A percentile compares a stretch with the other conserved stretches of the same genome.
These are phyloP conservation scores for Gallinago undulata DNA, from an alignment of 2,113 vertebrate species.

Conservation along the genomic window DNA sequence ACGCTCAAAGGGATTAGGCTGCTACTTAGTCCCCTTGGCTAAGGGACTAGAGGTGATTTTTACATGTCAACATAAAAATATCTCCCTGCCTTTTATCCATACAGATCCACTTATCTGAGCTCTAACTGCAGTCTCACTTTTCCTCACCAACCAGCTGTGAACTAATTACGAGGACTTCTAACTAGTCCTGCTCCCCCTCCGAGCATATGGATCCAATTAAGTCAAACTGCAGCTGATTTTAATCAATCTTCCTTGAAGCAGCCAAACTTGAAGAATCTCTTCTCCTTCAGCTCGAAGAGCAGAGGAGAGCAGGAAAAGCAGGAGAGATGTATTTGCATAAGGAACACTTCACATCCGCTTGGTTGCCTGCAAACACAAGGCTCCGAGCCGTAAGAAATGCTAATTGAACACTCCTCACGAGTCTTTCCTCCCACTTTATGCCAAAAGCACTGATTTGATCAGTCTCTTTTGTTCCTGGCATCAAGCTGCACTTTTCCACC, in stretches of 20 bases:
- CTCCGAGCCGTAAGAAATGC: slow-evolving; percentile 61
- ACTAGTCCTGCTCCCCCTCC: slow-evolving; percentile 70
- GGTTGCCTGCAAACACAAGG: slow-evolving; percentile 52
- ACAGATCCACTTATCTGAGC: slow-evolving; percentile 22
- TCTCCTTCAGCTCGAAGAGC: slow-evolving; percentile 49
- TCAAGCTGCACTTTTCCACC: neutral
- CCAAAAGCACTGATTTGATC: slow-evolving; percentile 57
- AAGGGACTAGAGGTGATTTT: neutral
- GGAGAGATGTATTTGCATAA: slow-evolving; percentile 43
- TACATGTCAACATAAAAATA: neutral
- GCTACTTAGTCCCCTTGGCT: neutral
- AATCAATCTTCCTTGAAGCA: slow-evolving; percentile 78
- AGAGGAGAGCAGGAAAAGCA: slow-evolving; percentile 57
- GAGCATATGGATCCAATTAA: slow-evolving; percentile 79
- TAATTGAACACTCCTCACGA: slow-evolving; percentile 66
- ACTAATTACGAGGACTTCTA: slow-evolving; percentile 67
- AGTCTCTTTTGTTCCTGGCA: neutral
- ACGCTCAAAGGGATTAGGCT: neutral
- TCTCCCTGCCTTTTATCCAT: neutral
- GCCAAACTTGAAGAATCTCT: slow-evolving; percentile 68
- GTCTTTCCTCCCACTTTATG: slow-evolving; percentile 58
- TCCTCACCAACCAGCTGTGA: slow-evolving; percentile 74
- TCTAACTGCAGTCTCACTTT: slow-evolving; percentile 35
- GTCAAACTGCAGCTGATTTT: slow-evolving; percentile 76
- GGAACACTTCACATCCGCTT: slow-evolving; percentile 57